Evolutionary conservation across 2,888 invertebrate species (phyloP).

Genomic region (Ferdinandea cuprea): DNA sequence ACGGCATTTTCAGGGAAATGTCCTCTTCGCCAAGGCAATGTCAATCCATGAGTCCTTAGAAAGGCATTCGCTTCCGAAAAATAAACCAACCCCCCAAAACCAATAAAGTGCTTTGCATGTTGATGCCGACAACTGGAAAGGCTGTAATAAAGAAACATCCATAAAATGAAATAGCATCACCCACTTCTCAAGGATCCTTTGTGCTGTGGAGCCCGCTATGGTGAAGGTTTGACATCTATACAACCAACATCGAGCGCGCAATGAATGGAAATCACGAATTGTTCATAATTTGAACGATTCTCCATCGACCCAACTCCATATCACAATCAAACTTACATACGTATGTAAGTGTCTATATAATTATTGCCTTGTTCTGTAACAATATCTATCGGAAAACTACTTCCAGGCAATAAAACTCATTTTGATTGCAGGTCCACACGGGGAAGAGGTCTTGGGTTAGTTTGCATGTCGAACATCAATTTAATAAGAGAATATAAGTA

Average conservation of each 20-base stretch:
- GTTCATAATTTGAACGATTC: constrained; percentile 65
- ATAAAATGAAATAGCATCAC: constrained; percentile 72
- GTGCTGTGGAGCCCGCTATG: constrained; percentile 20
- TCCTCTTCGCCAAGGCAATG: constrained; percentile 30
- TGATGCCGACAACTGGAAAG: constrained; percentile 66
- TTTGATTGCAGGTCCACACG: constrained; percentile 34
- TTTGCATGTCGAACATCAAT: constrained; percentile 72
- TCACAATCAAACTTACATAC: constrained; percentile 15
- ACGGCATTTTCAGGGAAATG: constrained; percentile 55
- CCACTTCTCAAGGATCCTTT: constrained; percentile 48
- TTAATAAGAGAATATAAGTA: constrained; percentile 48
- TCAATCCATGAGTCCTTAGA: constrained; percentile 47
- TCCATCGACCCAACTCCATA: constrained; percentile 34
- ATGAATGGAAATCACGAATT: constrained; percentile 64
- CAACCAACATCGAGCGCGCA: neutral
- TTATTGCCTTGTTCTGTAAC: constrained; percentile 57
- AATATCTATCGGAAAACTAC: constrained; percentile 59
- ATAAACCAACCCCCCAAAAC: constrained; percentile 62
- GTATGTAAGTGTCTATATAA: constrained; percentile 56
- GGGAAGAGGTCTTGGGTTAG: constrained; percentile 31
- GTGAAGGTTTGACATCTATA: constrained; percentile 45
- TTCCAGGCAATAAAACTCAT: constrained; percentile 46
- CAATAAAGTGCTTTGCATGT: constrained; percentile 74
- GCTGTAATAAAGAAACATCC: constrained; percentile 70
- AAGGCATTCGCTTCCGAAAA: constrained; percentile 44